Evolutionary conservation across 2,888 invertebrate genomes (phyloP).

Genomic region (Chalcis sispes): DNA sequence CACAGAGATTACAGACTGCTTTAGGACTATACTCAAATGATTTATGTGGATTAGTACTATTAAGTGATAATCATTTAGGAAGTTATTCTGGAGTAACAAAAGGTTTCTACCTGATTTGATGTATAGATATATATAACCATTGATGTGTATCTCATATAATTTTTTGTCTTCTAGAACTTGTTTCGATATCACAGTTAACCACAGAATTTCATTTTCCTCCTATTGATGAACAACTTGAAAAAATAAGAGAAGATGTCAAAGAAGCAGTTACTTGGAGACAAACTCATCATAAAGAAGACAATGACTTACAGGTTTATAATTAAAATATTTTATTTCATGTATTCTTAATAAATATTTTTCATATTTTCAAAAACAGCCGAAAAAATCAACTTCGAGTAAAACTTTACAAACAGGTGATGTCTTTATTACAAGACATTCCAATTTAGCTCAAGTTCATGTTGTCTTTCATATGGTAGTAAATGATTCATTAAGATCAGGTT

Average conservation of each 20-base stretch:
- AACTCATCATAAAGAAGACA: slow-evolving; percentile 71
- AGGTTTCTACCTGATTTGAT: slow-evolving; percentile 74
- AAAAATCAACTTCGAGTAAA: slow-evolving; percentile 77
- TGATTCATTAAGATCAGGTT: slow-evolving; percentile 81
- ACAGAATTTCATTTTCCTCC: slow-evolving; percentile 97
- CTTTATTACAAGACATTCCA: slow-evolving; percentile 92
- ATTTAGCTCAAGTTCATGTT: slow-evolving; percentile 94
- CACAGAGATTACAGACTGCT: slow-evolving; percentile 93
- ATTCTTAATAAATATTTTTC: slow-evolving; percentile 16
- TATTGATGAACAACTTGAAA: slow-evolving; percentile 90
- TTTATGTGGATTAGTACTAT: slow-evolving; percentile 90
- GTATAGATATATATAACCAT: slow-evolving; percentile 1
- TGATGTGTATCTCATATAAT: slow-evolving; percentile 16
- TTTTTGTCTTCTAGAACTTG: slow-evolving; percentile 79
- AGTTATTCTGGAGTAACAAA: slow-evolving; percentile 81
- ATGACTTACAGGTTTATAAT: slow-evolving; percentile 68
- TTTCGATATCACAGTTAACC: slow-evolving; percentile 84
- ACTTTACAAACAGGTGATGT: slow-evolving; percentile 89
- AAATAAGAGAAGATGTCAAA: slow-evolving; percentile 80
- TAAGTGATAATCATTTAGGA: slow-evolving; percentile 83
- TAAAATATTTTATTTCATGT: slow-evolving; percentile 3
- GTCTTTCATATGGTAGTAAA: slow-evolving; percentile 97
- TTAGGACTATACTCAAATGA: slow-evolving; percentile 95
- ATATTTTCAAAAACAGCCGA: slow-evolving; percentile 64
- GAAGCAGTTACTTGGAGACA: slow-evolving; percentile 78